These are phyloP conservation scores for Rhynchophorus ferrugineus DNA, from an alignment of 1,140 invertebrate species.

Conservation along the genomic window DNA sequence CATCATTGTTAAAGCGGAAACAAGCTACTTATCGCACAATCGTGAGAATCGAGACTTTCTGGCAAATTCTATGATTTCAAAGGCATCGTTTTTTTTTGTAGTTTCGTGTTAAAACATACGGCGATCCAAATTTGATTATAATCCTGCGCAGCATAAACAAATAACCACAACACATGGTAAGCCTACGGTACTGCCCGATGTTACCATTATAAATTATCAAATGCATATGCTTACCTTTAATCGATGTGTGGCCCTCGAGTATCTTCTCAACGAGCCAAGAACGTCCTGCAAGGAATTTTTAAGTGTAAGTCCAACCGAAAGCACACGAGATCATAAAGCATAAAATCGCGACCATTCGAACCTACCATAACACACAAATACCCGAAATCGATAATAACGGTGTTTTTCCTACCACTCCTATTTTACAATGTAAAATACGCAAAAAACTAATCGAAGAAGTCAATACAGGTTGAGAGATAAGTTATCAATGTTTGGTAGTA, in stretches of 20 bases:
- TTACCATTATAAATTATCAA: not conserved
- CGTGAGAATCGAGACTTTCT: too few species aligned
- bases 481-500: constrained; percentile 4
- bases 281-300: constrained; percentile 2
- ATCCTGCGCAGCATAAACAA: not conserved
- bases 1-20: not conserved
- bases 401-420: constrained; percentile 8
- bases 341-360: constrained; percentile 1
- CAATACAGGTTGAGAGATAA: not conserved
- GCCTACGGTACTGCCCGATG: not conserved
- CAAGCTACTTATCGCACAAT: not conserved
- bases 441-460: not conserved
- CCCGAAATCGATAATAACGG: constrained; percentile 15
- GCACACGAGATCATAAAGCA: not conserved
- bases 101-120: not conserved
- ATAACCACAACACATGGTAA: not conserved
- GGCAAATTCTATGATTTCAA: too few species aligned
- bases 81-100: too few species aligned
- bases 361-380: constrained; percentile 14
- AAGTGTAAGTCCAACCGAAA: constrained; percentile 4
- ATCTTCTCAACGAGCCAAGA: constrained; percentile 7
- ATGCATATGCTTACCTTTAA: constrained; percentile 5
- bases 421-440: not conserved
- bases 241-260: constrained; percentile 4
- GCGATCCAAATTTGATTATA: not conserved